These are phyloP conservation scores for Antheraea assamensis DNA, from an alignment of 2,888 invertebrate genomes.

Conservation along the genomic window DNA sequence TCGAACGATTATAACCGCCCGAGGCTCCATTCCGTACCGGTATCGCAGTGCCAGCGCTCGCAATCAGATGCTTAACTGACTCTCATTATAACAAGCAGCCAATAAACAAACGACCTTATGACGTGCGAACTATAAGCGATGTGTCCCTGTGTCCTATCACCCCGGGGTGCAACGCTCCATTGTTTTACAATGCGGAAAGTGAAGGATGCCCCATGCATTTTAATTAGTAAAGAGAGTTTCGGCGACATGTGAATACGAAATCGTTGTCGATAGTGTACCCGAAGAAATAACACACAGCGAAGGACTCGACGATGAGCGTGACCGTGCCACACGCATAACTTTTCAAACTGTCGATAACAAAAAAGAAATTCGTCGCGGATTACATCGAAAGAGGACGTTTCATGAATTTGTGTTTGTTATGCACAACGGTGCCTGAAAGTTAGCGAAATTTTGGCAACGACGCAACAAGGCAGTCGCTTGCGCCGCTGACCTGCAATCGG, in stretches of 20 bases:
- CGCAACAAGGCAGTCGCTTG: conserved; percentile 40
- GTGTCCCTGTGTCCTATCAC: conserved; percentile 59
- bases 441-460: conserved; percentile 73
- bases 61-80: conserved; percentile 49
- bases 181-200: conserved; percentile 76
- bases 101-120: conserved; percentile 45
- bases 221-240: conserved; percentile 77
- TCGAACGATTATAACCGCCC: conserved; percentile 65
- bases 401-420: conserved; percentile 60
- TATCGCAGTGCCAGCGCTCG: conserved; percentile 65
- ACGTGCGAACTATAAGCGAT: conserved; percentile 51
- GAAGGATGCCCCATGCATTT: conserved; percentile 68
- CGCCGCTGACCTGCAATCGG: conserved; percentile 49
- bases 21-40: conserved; percentile 74
- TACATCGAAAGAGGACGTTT: conserved; percentile 47
- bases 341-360: conserved; percentile 43
- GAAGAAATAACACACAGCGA: conserved; percentile 56
- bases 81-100: conserved; percentile 52
- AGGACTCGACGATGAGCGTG: conserved; percentile 65
- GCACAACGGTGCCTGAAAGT: conserved; percentile 56
- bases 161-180: conserved; percentile 67
- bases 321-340: conserved; percentile 45
- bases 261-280: conserved; percentile 55
- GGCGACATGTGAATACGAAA: conserved; percentile 74
- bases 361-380: conserved; percentile 50